Conservation (phyloP, 2,888 invertebrate genomes). For the Nephrotoma flavescens region DNA sequence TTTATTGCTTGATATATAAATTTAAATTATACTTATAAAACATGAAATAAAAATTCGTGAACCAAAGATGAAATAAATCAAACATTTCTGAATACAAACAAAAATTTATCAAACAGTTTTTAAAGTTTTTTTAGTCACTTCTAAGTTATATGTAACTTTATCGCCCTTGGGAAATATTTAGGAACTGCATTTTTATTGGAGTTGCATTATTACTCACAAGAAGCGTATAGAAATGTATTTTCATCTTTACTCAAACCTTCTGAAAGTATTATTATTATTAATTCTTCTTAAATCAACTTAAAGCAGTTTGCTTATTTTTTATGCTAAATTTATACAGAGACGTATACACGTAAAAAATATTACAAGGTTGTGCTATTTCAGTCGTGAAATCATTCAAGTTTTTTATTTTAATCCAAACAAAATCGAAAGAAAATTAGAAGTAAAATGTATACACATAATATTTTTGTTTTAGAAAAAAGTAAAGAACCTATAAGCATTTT, state of each 20-base stretch:
- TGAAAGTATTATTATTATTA: neutral
- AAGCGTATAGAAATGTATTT: too few relatives aligned
- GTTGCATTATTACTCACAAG: neutral
- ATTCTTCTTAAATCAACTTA: neutral
- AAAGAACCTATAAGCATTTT: neutral
- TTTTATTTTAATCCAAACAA: neutral
- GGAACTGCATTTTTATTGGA: neutral
- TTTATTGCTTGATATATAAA: neutral
- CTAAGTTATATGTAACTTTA: neutral
- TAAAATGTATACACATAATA: neutral
- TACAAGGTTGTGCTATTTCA: neutral
- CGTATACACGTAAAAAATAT: neutral
- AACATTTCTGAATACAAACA: neutral
- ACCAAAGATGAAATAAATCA: neutral
- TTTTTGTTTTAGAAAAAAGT: neutral
- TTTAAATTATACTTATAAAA: neutral
- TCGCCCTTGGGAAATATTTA: too few relatives aligned
- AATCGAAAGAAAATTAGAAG: neutral
- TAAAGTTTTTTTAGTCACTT: neutral
- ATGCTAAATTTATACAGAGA: neutral
- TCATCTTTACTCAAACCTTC: neutral
- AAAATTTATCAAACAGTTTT: neutral
- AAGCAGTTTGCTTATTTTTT: neutral
- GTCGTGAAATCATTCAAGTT: neutral
- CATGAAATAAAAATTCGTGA: neutral